Conservation (phyloP, 2,797 vertebrate species). For the Takifugu rubripes region DNA sequence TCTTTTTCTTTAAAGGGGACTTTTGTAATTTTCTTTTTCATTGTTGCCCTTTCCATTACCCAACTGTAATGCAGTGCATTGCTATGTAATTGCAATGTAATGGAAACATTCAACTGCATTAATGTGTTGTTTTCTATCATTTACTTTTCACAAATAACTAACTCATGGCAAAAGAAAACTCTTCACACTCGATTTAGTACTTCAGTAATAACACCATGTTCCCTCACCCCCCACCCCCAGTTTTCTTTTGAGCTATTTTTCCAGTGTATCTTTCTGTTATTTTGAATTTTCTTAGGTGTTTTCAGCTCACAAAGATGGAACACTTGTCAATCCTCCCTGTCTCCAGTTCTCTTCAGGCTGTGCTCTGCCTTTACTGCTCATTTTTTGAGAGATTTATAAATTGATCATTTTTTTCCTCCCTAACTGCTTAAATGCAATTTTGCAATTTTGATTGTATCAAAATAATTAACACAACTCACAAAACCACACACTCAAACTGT, state of each 20-base stretch:
- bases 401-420: no score
- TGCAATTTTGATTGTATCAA: no score
- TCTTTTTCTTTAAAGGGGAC: no score
- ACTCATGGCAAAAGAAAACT: neutral
- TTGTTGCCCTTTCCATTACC: neutral
- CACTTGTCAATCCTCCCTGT: neutral
- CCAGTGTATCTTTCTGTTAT: neutral
- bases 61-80: neutral
- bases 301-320: neutral
- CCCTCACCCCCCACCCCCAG: neutral
- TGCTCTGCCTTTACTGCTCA: no score
- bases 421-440: no score
- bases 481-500: no score
- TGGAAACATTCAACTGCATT: neutral
- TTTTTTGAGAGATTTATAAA: no score
- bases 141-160: neutral
- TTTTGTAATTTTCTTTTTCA: neutral
- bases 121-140: constrained; percentile 1
- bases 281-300: constrained; percentile 8
- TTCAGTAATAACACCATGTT: constrained; percentile 24
- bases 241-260: neutral
- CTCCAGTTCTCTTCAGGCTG: neutral
- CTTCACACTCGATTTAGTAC: neutral
- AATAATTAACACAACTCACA: no score
- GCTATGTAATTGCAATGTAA: neutral